phyloP scores from a whole-genome alignment of 2,797 vertebrate genomes.

The Coendou prehensilis region DNA sequence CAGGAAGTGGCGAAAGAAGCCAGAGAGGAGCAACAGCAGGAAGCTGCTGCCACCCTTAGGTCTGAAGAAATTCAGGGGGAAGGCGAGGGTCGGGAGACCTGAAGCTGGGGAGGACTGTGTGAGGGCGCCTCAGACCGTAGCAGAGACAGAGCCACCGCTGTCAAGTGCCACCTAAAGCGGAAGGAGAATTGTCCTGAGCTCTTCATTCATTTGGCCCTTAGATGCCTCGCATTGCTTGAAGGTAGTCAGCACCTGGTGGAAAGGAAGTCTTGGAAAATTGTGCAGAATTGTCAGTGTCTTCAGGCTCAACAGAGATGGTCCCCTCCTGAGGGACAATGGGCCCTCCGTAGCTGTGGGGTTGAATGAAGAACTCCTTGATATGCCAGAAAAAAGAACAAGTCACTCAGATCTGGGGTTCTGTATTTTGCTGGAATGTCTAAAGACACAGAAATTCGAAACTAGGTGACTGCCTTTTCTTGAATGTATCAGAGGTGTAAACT shows the following conservation, averaged over 20 bases:
- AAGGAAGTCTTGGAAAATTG: not conserved
- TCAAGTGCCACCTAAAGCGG: not conserved
- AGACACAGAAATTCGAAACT: not conserved
- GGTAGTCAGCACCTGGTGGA: not conserved
- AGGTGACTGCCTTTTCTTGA: conserved; percentile 20
- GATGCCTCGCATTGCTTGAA: not conserved
- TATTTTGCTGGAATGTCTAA: conserved; percentile 2
- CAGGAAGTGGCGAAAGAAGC: not conserved
- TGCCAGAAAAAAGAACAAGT: not conserved
- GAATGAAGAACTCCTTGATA: not conserved
- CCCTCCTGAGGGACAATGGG: not conserved
- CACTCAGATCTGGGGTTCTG: not conserved
- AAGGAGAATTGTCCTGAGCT: not conserved
- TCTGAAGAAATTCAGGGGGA: not conserved
- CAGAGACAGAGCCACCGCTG: not conserved
- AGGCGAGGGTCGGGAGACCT: not conserved
- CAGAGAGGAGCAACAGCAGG: conserved; percentile 1
- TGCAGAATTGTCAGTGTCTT: not conserved
- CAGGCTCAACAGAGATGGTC: not conserved
- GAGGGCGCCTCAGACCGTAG: not conserved
- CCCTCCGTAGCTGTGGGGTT: not conserved
- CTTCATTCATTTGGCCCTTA: not conserved
- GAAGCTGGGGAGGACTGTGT: not conserved
- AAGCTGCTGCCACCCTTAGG: not conserved
- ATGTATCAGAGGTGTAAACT: not conserved